Base-by-base conservation (phyloP, 2,888 invertebrate genomes). In the Bunonema sp. region DNA sequence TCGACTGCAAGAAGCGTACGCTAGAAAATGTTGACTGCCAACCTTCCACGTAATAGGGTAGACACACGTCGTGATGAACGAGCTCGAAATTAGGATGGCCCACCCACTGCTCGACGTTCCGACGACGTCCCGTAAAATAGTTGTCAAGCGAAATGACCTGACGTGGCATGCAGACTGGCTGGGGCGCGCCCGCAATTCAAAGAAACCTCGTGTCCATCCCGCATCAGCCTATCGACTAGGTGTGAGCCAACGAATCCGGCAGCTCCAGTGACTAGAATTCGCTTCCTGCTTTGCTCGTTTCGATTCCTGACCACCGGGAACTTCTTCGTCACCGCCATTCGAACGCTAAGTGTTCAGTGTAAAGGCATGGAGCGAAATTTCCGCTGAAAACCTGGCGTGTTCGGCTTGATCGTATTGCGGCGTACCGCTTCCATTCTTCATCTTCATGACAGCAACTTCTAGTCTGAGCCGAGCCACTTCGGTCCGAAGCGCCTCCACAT, bases 1-100 rank as follows among this genome's bases (percentile, higher is more conserved):
- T 68, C 63, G n/a, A 67, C 67, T 59, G 39, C 40, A 60, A 34
- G 30, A 12, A 42, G 4, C 15, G 4, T 34, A 12, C 16, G 21
- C 19, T 5, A 34, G 19, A 20, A 26, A 26, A 26, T 24, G 15
- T 10, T n/a, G 8, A 22, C 5, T 3, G 8, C 2, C 10, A 16
- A 39, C 91, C 89, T 78, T 99, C 97, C 49, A 93, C 82, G 71
- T 83, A 93, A 33, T 97, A 75, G 18, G 93, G 86, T 73, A 93
- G 88, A 1, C 97, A 91, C 62, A 97, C 88, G 67, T 97, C 97
- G 71, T 97, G 93, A 72, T 93, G 89, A 36, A 97, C 85, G 52
- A 99, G 75, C 72, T 99, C 93, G 72, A 99, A 99, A 73, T 97
- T 97, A 61, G 87, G 82, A 71, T 99, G 97, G 0, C 93, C 93